phyloP scores from a whole-genome alignment of 2,797 vertebrate genomes.

The Pempheris klunzingeri region DNA sequence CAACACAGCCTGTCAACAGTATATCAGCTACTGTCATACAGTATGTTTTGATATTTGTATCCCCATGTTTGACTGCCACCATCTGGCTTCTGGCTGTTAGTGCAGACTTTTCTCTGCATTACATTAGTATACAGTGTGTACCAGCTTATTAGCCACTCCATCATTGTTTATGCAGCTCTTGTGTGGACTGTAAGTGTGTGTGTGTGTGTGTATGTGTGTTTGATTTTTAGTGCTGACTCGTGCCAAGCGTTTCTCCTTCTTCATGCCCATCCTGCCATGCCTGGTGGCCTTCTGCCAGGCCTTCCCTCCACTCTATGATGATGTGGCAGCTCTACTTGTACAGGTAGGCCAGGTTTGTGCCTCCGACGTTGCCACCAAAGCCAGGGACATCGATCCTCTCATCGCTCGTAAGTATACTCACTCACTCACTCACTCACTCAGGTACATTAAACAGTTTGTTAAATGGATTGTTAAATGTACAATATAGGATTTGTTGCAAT shows the following conservation, averaged over 20 bases:
- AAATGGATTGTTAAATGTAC: neutral
- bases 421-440: neutral
- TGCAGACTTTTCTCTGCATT: conserved; percentile 44
- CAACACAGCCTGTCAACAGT: neutral
- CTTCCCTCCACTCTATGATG: conserved; percentile 96
- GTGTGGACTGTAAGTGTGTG: neutral
- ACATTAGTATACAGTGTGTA: conserved; percentile 15
- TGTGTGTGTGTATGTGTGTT: conserved; percentile 7
- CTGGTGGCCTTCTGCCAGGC: conserved; percentile 97
- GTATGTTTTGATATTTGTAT: neutral
- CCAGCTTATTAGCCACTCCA: neutral
- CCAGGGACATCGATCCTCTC: conserved; percentile 94
- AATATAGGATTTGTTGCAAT: neutral
- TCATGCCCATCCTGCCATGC: conserved; percentile 97
- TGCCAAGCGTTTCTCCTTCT: conserved; percentile 93
- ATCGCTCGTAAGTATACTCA: conserved; percentile 93
- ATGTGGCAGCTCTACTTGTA: conserved; percentile 93
- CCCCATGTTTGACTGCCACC: conserved; percentile 66
- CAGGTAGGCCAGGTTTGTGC: conserved; percentile 98
- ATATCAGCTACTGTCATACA: neutral
- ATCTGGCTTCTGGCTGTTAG: conserved; percentile 61
- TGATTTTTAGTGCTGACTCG: conserved; percentile 90
- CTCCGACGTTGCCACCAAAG: conserved; percentile 95
- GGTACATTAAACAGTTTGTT: neutral
- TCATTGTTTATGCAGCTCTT: conserved; percentile 3